Evolutionary conservation across 1,140 invertebrate species (phyloP).

Genomic region (Drosophila santomea): DNA sequence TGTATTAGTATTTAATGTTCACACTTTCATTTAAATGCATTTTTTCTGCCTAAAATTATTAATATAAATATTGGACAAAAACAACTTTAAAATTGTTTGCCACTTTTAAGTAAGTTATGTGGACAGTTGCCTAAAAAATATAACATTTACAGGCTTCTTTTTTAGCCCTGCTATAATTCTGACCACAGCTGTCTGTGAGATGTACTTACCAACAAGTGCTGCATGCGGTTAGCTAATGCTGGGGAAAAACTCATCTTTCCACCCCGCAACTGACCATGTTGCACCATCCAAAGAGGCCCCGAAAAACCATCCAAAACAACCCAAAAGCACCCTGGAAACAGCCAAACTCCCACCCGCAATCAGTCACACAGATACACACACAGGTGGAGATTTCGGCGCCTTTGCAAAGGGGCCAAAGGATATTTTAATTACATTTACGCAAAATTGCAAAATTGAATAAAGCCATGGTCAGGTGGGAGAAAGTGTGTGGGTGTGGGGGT

Average conservation of each 20-base stretch:
- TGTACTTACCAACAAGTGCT: slow-evolving; percentile 56
- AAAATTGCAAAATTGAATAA: slow-evolving; percentile 78
- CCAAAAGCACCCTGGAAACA: background rate
- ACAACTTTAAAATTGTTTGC: background rate
- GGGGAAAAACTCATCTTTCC: slow-evolving; percentile 61
- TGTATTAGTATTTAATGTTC: no score
- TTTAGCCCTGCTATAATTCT: slow-evolving; percentile 2
- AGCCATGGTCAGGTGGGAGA: slow-evolving; percentile 27
- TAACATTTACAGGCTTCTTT: background rate
- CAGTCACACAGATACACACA: slow-evolving; percentile 11
- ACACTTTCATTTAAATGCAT: no score
- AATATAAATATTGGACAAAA: no score
- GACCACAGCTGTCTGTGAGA: slow-evolving; percentile 22
- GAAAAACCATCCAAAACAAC: slow-evolving; percentile 6
- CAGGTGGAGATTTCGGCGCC: slow-evolving; percentile 68
- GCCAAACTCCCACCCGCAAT: slow-evolving; percentile 2
- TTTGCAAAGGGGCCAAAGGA: slow-evolving; percentile 60
- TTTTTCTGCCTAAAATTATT: no score
- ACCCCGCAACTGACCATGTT: slow-evolving; percentile 15
- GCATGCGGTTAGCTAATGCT: slow-evolving; percentile 71
- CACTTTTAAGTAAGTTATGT: no score
- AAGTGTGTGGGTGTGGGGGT: background rate
- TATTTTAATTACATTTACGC: slow-evolving; percentile 83
- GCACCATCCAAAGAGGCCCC: background rate
- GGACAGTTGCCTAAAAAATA: background rate